phyloP scores from a whole-genome alignment of 2,888 invertebrate species.

The Rotaria magnacalcarata region DNA sequence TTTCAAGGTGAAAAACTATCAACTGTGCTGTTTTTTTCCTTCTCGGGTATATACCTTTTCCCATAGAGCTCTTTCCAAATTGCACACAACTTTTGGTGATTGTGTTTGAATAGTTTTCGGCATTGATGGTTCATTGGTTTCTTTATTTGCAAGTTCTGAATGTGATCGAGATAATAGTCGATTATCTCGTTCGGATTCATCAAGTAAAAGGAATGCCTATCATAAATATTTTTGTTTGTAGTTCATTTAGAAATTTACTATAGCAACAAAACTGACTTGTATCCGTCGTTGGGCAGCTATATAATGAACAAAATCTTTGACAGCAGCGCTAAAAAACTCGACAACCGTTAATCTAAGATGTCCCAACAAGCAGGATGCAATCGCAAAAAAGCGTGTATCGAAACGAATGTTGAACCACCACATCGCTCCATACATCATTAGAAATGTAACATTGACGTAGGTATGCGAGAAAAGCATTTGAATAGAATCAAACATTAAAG shows the following conservation, averaged over 20 bases:
- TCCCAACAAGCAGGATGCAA: background rate
- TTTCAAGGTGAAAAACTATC: no score
- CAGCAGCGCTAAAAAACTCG: background rate
- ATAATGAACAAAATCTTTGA: background rate
- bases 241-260: no score
- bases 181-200: background rate
- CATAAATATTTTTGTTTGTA: no score
- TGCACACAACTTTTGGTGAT: background rate
- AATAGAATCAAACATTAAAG: background rate
- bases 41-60: background rate
- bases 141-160: background rate
- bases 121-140: background rate
- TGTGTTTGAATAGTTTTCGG: background rate
- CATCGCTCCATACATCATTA: constrained; percentile 15
- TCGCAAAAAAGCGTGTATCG: background rate
- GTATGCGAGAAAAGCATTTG: background rate
- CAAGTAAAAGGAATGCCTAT: background rate
- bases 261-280: background rate
- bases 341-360: background rate
- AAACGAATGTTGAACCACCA: background rate
- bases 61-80: background rate
- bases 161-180: background rate
- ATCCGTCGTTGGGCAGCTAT: background rate
- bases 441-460: background rate
- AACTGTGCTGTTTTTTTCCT: no score